A percentile compares a stretch with the other conserved stretches of the same genome.
These are phyloP conservation scores for Euwallacea similis DNA, from an alignment of 1,140 invertebrate genomes.

Conservation along the genomic window DNA sequence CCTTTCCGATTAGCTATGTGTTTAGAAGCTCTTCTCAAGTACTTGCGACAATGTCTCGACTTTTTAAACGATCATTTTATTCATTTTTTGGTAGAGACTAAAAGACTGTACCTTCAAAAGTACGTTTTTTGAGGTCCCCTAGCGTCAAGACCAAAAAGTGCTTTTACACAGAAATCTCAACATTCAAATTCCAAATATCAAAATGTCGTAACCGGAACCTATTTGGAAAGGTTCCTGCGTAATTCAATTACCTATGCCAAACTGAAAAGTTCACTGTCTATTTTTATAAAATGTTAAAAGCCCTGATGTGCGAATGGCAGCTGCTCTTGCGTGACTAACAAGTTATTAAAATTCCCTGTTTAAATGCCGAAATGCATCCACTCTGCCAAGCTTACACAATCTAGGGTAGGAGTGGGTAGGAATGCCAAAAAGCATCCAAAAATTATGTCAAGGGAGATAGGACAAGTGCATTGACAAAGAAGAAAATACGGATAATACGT, in stretches of 20 bases:
- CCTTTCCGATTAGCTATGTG: conserved; percentile 11
- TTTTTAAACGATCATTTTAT: conserved; percentile 13
- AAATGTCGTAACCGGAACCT: background rate
- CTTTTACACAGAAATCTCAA: conserved; percentile 7
- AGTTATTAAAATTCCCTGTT: conserved; percentile 7
- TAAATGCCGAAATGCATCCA: conserved; percentile 5
- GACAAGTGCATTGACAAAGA: no score
- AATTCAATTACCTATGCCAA: no score
- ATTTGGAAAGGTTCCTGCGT: no score
- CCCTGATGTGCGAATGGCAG: conserved; percentile 3
- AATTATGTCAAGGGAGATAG: no score
- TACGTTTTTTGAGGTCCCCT: conserved; percentile 25
- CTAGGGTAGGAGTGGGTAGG: no score
- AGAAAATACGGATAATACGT: no score
- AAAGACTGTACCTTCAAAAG: conserved; percentile 30
- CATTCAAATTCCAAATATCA: background rate
- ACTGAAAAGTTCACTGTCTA: no score
- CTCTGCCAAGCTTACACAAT: no score
- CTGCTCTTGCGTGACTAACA: background rate
- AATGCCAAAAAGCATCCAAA: no score
- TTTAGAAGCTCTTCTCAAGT: background rate
- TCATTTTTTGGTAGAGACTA: conserved; percentile 34
- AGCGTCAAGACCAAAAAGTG: conserved; percentile 18
- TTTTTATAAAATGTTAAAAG: conserved; percentile 4
- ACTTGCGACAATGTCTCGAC: conserved; percentile 25